phyloP scores from a whole-genome alignment of 2,888 invertebrate genomes.

The Thalpophila matura region DNA sequence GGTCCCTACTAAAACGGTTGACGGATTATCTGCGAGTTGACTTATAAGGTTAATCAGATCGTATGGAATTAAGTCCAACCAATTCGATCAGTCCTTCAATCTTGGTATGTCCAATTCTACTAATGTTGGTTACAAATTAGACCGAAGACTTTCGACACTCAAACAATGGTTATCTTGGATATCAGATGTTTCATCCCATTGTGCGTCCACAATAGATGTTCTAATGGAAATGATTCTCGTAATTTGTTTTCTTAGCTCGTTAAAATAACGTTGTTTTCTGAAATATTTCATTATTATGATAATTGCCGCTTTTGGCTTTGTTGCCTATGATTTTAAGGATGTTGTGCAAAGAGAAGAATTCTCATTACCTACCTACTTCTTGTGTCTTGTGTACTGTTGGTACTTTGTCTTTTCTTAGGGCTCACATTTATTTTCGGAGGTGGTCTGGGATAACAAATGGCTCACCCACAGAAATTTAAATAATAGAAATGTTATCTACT shows the following conservation, averaged over 20 bases:
- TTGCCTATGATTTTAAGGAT: slow-evolving; percentile 10
- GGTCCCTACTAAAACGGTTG: slow-evolving; percentile 22
- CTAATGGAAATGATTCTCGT: slow-evolving; percentile 43
- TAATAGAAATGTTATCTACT: too few species aligned
- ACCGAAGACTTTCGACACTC: slow-evolving; percentile 46
- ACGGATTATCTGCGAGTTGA: slow-evolving; percentile 21
- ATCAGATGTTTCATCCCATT: slow-evolving; percentile 49
- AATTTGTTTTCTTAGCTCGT: slow-evolving; percentile 38
- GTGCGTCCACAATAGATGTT: slow-evolving; percentile 51
- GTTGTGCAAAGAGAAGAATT: slow-evolving; percentile 6
- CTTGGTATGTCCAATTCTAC: slow-evolving; percentile 3
- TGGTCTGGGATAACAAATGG: neutral
- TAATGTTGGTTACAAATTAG: slow-evolving; percentile 38
- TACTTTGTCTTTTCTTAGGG: slow-evolving; percentile 1
- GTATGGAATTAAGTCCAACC: slow-evolving; percentile 3
- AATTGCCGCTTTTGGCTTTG: slow-evolving; percentile 9
- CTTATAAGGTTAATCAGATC: slow-evolving; percentile 14
- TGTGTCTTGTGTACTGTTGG: neutral
- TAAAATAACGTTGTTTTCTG: slow-evolving; percentile 30
- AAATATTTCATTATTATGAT: slow-evolving; percentile 47
- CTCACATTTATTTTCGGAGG: neutral
- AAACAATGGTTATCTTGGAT: slow-evolving; percentile 46
- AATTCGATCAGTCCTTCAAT: slow-evolving; percentile 4
- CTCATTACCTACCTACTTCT: slow-evolving; percentile 9
- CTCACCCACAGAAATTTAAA: too few species aligned